Evolutionary conservation across 2,888 invertebrate genomes (phyloP), one percentile per base, ranked within the genome.

Genomic region (Polia nebulosa): DNA sequence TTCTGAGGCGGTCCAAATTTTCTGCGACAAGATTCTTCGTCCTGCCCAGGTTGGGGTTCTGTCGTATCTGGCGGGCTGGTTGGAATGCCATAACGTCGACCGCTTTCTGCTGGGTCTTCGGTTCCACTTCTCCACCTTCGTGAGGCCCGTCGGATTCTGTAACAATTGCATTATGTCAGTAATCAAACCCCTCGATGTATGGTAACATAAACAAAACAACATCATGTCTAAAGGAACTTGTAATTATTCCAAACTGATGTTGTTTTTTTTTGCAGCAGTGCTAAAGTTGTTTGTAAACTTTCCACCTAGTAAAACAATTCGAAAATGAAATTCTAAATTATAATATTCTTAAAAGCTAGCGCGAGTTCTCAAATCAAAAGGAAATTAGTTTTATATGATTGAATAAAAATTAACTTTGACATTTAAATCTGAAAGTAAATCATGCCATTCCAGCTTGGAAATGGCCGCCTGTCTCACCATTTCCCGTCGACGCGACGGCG

Each of bases 11-110:
- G 17, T 90, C 92, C 49, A 94, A 41, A 53, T 94, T 88, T 6
- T 88, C 90, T 32, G 90, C 88, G 4, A 94, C 85, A 1, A 95
- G 88, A 3, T 89, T 88, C 72, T 93, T 95, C n/a, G 90, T 89
- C 62, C 88, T 89, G 69, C 92, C 92, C 49, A 91, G 82, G 75
- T 92, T 95, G 0, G 95, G 95, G 44, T 95, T 95, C 80, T 95
- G 95, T 0, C 95, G 90, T 6, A 76, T 93, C 59, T 90, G 88
- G 0, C 95, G 91, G 0, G 89, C 92, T 0, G 86, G 88, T 39
- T 87, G 86, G 3, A 88, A 63, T 9, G 78, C 75, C 4, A 83
- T 27, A 2, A 27, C 11, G 45, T 56, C 36, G 9, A 64, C 44
- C 15, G 65, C 55, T 59, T 13, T 32, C 11, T 78, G 39, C 13